A percentile compares a stretch with the other conserved stretches of the same genome.
These are phyloP conservation scores for Glaucidium brasilianum DNA, from an alignment of 2,113 vertebrate species.

Conservation along the genomic window DNA sequence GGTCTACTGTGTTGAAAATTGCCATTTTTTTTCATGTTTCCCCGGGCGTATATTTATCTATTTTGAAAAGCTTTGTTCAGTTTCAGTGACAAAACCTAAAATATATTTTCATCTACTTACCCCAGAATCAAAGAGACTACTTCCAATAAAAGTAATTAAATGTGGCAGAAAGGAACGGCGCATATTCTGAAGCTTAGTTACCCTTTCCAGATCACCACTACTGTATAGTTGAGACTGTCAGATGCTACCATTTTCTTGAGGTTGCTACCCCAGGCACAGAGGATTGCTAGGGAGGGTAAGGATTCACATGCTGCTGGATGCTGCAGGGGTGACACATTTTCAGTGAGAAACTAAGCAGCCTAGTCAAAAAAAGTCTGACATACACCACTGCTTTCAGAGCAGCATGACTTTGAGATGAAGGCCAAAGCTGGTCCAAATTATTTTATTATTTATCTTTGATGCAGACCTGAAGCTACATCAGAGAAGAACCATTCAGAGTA, in stretches of 20 bases:
- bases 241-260: not conserved
- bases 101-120: not conserved
- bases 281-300: not conserved
- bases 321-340: not conserved
- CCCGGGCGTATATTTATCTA: not conserved
- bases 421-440: not conserved
- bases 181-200: not conserved
- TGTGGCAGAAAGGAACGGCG: not conserved
- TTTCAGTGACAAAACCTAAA: not conserved
- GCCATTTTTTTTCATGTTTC: not conserved
- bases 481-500: not conserved
- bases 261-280: not conserved
- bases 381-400: not conserved
- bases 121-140: not conserved
- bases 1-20: not conserved
- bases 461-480: not conserved
- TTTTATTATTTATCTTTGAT: not conserved
- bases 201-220: not conserved
- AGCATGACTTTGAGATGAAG: not conserved
- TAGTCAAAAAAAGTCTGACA: not conserved
- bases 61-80: not conserved
- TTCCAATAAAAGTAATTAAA: not conserved
- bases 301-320: not conserved
- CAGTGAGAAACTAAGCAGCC: not conserved
- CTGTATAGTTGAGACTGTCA: not conserved